Evolutionary conservation across 2,888 invertebrate genomes (phyloP).

Genomic region (Drosophila nigritarsus): DNA sequence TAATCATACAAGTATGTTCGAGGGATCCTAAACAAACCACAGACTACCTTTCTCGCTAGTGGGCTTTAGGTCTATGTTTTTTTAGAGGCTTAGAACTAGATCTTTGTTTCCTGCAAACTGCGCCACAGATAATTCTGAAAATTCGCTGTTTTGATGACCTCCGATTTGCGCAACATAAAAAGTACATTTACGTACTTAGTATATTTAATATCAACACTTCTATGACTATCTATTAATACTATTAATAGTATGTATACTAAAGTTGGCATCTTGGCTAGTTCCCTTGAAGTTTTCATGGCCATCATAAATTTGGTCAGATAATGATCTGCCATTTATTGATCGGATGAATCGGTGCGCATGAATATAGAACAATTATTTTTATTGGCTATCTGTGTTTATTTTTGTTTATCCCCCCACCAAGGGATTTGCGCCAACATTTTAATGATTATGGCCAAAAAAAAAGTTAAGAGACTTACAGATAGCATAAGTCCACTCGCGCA

Average conservation of each 20-base stretch:
- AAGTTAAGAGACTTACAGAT: constrained; percentile 67
- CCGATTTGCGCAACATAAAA: neutral
- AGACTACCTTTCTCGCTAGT: fast-evolving
- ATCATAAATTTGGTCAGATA: constrained; percentile 38
- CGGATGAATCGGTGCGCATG: constrained; percentile 11
- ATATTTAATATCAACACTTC: neutral
- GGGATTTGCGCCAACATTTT: neutral
- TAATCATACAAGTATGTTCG: neutral
- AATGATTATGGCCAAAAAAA: constrained; percentile 14
- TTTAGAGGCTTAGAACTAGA: neutral
- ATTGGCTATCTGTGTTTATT: constrained; percentile 49
- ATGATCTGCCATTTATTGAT: constrained; percentile 36
- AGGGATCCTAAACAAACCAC: neutral
- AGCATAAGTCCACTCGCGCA: constrained; percentile 81
- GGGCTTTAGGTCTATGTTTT: neutral
- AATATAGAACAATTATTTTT: constrained; percentile 51
- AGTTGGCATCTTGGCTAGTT: neutral
- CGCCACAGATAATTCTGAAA: no score
- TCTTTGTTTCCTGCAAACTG: neutral
- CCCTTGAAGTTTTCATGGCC: constrained; percentile 8
- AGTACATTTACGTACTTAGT: neutral
- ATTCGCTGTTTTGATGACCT: neutral
- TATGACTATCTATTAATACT: neutral
- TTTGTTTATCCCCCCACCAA: neutral
- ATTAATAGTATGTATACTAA: neutral